These are phyloP conservation scores for Maccullochella peelii DNA, from an alignment of 2,113 vertebrate genomes.

Conservation along the genomic window DNA sequence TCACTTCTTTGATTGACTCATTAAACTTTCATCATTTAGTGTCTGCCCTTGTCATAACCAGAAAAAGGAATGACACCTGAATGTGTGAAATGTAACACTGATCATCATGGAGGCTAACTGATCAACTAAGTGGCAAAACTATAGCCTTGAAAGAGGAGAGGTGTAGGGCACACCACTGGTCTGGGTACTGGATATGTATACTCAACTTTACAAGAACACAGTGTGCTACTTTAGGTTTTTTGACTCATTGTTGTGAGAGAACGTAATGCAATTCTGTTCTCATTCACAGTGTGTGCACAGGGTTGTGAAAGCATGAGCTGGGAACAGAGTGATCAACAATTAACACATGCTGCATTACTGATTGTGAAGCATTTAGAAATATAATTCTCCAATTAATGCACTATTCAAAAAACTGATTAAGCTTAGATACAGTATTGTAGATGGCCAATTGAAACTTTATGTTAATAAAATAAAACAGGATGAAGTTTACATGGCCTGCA, in stretches of 20 bases:
- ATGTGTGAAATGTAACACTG: constrained; percentile 65
- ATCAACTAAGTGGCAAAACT: constrained; percentile 33
- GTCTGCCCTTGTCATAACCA: constrained; percentile 58
- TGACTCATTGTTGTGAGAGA: background rate
- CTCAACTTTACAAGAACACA: background rate
- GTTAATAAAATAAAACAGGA: background rate
- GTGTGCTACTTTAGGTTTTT: background rate
- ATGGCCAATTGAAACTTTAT: background rate
- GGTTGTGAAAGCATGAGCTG: background rate
- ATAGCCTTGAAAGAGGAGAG: background rate
- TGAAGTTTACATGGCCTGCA: background rate
- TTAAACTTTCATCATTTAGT: constrained; percentile 62
- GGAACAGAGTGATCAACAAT: background rate
- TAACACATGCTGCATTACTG: background rate
- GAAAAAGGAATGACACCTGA: constrained; percentile 39
- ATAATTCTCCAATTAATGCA: background rate
- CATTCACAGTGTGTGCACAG: background rate
- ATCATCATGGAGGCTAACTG: constrained; percentile 52
- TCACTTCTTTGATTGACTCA: constrained; percentile 61
- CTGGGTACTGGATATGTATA: background rate
- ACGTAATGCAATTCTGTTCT: background rate
- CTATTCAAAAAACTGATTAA: background rate
- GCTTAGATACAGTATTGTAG: no score
- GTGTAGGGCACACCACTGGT: background rate
- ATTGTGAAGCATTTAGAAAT: background rate